Base-by-base conservation (phyloP, 2,113 vertebrate genomes). In the Burhinus oedicnemus region DNA sequence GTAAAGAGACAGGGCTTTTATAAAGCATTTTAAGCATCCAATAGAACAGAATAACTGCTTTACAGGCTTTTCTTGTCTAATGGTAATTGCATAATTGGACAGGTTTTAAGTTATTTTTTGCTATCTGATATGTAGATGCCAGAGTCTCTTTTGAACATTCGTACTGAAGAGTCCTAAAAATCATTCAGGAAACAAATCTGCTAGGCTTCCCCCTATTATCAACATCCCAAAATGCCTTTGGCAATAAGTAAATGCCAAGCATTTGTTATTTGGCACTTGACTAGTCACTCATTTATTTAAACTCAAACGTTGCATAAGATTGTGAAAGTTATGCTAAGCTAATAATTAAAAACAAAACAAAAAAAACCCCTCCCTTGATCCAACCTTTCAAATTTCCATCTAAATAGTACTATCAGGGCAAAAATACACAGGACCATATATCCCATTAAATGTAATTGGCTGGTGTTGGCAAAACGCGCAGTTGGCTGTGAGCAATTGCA, bases 241-340 rank as follows among this genome's bases (percentile, higher is more conserved):
- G 91, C 89, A 91, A 44, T 36, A 64, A 72, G 27, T 76, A 95
- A 95, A 97, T 95, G 93, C 65, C 87, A 91, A 84, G 15, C 87
- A 72, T 96, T 94, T 90, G 71, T 94, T 93, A 75, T 60, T 82
- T 95, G 80, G 87, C 65, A 54, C 60, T 94, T 94, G 76, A 90
- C 52, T 64, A 81, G 72, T 81, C 79, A 87, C 65, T 94, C 64
- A 40, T 93, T 94, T 94, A 83, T 80, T 92, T 89, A 68, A 89
- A 87, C 44, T 91, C 47, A 87, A 90, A 90, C 79, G 17, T 85
- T 94, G 55, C 81, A 8, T 68, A 86, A 94, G 72, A 55, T 9
- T 55, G 55, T 68, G 52, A 47, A 94, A 83, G 88, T 86, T 78
- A 54, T 77, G 57, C 54, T 86, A 42, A 83, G 54, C 52, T 80